Percentiles rank a stretch among this genome's conserved stretches.
Evolutionary conservation across 2,888 invertebrate genomes (phyloP).

Genomic region (Cremastinae sp.): DNA sequence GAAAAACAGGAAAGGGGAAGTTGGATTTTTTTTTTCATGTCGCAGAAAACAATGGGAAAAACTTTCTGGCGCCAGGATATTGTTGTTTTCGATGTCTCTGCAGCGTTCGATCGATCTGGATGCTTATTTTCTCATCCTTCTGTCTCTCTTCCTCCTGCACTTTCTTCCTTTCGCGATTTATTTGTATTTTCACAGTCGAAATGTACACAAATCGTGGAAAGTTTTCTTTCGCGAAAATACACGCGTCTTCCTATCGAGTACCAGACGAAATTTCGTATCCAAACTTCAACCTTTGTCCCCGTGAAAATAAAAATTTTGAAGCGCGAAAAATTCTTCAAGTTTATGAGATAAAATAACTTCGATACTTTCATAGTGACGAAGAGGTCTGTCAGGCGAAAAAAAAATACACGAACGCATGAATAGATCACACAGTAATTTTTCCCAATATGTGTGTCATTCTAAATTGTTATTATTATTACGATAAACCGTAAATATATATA

Average conservation of each 20-base stretch:
- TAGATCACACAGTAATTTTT: slow-evolving; percentile 42
- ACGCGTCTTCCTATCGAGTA: too few species aligned
- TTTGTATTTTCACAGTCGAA: slow-evolving; percentile 49
- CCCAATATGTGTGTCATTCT: slow-evolving; percentile 37
- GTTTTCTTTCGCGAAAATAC: background rate
- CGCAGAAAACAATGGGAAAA: slow-evolving; percentile 12
- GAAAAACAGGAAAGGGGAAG: background rate
- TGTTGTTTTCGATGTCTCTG: slow-evolving; percentile 50
- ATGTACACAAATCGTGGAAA: background rate
- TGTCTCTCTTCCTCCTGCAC: slow-evolving; percentile 6
- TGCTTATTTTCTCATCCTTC: slow-evolving; percentile 16
- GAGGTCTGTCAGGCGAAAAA: slow-evolving; percentile 44
- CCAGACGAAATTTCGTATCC: too few species aligned
- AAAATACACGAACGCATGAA: slow-evolving; percentile 47
- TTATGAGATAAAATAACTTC: too few species aligned
- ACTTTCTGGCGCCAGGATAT: slow-evolving; percentile 60
- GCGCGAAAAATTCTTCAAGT: too few species aligned
- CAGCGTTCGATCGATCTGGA: slow-evolving; percentile 9
- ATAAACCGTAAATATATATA: slow-evolving; percentile 27
- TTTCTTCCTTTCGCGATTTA: slow-evolving; percentile 24
- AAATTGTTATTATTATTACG: slow-evolving; percentile 17
- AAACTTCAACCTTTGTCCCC: background rate
- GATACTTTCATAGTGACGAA: slow-evolving; percentile 28
- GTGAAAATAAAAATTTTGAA: too few species aligned
- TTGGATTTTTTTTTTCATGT: background rate